A percentile compares a stretch with the other conserved stretches of the same genome.
phyloP scores from a whole-genome alignment of 2,113 vertebrate species.

The Gobio gobio region DNA sequence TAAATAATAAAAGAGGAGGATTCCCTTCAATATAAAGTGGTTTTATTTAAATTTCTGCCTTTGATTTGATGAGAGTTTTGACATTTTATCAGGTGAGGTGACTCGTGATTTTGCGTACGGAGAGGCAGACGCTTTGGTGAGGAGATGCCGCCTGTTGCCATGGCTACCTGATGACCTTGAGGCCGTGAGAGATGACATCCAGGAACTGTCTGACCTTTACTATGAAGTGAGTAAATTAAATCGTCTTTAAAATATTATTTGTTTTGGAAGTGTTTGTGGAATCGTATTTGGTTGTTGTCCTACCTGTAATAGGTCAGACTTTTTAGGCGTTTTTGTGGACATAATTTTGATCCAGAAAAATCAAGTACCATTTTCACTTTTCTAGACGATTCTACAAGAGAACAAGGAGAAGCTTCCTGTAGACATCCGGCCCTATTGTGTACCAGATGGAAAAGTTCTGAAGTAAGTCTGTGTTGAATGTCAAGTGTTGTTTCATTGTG shows the following conservation, averaged over 20 bases:
- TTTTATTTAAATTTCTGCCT: background rate
- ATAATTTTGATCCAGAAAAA: background rate
- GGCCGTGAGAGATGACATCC: constrained; percentile 72
- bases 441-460: constrained; percentile 80
- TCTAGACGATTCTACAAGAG: constrained; percentile 81
- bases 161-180: constrained; percentile 80
- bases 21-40: background rate
- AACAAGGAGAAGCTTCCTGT: constrained; percentile 88
- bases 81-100: constrained; percentile 82
- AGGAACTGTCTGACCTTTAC: constrained; percentile 83
- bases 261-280: background rate
- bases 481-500: background rate
- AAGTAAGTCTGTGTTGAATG: constrained; percentile 76
- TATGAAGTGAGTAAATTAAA: constrained; percentile 81
- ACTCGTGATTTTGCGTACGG: constrained; percentile 91
- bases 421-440: constrained; percentile 64
- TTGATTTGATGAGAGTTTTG: constrained; percentile 8
- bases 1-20: no score
- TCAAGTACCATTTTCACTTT: constrained; percentile 6
- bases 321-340: background rate
- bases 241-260: background rate
- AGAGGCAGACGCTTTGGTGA: constrained; percentile 81
- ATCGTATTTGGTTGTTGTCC: background rate
- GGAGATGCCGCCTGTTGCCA: constrained; percentile 85
- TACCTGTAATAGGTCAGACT: background rate